Conservation (phyloP, 2,888 invertebrate species). For the Hemicrepidius hirtus region DNA sequence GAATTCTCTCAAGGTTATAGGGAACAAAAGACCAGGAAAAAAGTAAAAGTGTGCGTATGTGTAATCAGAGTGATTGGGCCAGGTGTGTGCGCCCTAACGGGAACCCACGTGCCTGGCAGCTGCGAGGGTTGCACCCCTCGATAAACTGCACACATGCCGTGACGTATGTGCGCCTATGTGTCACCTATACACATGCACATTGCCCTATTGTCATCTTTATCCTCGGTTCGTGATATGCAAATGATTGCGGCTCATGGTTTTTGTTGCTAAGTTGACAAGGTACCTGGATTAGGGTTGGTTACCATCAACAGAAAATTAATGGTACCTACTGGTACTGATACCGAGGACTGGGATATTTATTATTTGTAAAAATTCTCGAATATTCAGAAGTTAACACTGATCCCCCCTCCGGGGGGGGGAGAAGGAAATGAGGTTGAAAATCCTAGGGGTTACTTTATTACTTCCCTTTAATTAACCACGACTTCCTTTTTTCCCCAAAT, state of each 20-base stretch:
- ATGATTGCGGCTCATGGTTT: constrained; percentile 27
- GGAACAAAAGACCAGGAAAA: constrained; percentile 38
- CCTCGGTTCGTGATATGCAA: constrained; percentile 43
- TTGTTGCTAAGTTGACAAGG: constrained; percentile 26
- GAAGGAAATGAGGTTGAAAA: too few relatives aligned
- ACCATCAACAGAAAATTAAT: not conserved
- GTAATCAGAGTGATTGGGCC: constrained; percentile 57
- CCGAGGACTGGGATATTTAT: too few relatives aligned
- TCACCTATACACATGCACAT: constrained; percentile 61
- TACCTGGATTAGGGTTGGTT: not conserved
- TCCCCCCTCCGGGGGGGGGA: too few relatives aligned
- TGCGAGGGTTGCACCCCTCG: constrained; percentile 67
- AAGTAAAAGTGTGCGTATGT: constrained; percentile 53
- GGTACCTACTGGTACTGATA: not conserved
- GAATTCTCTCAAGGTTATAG: constrained; percentile 33
- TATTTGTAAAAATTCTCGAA: too few relatives aligned
- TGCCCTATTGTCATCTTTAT: constrained; percentile 52
- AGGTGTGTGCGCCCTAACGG: constrained; percentile 58
- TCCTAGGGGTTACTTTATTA: too few relatives aligned
- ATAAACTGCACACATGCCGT: constrained; percentile 67
- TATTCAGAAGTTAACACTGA: too few relatives aligned
- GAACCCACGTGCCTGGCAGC: constrained; percentile 66
- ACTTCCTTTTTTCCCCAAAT: too few relatives aligned
- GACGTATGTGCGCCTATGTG: constrained; percentile 66
- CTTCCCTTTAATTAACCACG: too few relatives aligned